A percentile compares a stretch with the other conserved stretches of the same genome.
Conservation (phyloP, 2,797 vertebrate genomes). For the Oreortyx pictus region DNA sequence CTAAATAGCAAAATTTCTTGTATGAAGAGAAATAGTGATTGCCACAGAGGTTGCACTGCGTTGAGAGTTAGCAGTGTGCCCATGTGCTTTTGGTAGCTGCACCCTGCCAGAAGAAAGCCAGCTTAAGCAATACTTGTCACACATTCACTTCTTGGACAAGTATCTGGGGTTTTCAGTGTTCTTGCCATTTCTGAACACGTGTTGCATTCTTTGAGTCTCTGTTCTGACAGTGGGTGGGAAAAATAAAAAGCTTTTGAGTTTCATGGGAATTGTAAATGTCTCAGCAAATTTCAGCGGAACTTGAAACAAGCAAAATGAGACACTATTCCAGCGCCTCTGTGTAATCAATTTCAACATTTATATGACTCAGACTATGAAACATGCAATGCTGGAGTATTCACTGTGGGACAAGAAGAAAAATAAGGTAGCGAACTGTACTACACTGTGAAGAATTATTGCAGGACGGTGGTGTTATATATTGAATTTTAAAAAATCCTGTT, state of each 20-base stretch:
- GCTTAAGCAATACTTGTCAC: not conserved
- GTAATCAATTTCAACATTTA: conserved; percentile 28
- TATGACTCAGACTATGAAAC: conserved; percentile 28
- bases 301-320: conserved; percentile 36
- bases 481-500: conserved; percentile 20
- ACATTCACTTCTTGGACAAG: not conserved
- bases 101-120: not conserved
- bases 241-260: conserved; percentile 1
- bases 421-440: not conserved
- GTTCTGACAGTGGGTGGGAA: not conserved
- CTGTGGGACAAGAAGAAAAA: conserved; percentile 5
- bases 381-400: conserved; percentile 6
- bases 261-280: conserved; percentile 30
- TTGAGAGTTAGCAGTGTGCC: not conserved
- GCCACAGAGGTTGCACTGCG: not conserved
- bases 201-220: not conserved
- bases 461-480: not conserved
- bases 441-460: not conserved
- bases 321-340: not conserved
- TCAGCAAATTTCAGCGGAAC: conserved; percentile 21
- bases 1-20: not conserved
- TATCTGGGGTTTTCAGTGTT: not conserved
- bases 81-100: not conserved
- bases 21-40: not conserved
- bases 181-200: not conserved